Evolutionary conservation across 2,888 invertebrate genomes (phyloP), one percentile per base, ranked within the genome.

Genomic region (Nomada fabriciana): DNA sequence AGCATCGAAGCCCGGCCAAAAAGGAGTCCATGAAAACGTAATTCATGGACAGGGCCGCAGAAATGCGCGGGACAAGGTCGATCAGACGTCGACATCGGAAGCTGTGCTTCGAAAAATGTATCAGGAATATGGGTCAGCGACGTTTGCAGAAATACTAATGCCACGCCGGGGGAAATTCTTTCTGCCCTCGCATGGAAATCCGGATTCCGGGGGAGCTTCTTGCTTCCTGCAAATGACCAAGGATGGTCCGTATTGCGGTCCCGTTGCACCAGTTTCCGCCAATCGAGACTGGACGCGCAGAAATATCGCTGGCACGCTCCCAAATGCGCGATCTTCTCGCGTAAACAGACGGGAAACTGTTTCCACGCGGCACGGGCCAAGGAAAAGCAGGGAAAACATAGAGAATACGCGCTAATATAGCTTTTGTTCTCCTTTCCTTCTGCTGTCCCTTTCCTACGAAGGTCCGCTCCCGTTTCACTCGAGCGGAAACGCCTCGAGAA

Each of bases 241-340:
- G 55, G 63, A 67, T 68, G 63, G 18, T 23, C 59, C 68, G 80
- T 86, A 86, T 76, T 80, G 86, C 83, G 78, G 85, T 60, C 72
- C 68, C 86, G 78, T 82, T 86, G 86, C 84, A 61, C 80, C 79
- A 86, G 80, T 86, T 80, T 72, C 80, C 84, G 68, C 59, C 86
- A 25, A 84, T 70, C 68, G 78, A 60, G 76, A 43, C 64, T 18
- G 57, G 18, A 71, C 73, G 87, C 84, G 89, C 88, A 90, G 89
- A 90, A 91, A 90, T 91, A 91, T 84, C 86, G 82, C 69, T 91
- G 91, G 91, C 90, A 55, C 2, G 65, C 36, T 52, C 86, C 91
- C 90, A 91, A 83, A 25, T 75, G 72, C 76, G 68, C 82, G 86
- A 88, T 88, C 83, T 81, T 81, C 77, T 79, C 85, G 87, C 79